Base-by-base conservation (phyloP, 2,113 vertebrate genomes). In the Pseudopipra pipra region DNA sequence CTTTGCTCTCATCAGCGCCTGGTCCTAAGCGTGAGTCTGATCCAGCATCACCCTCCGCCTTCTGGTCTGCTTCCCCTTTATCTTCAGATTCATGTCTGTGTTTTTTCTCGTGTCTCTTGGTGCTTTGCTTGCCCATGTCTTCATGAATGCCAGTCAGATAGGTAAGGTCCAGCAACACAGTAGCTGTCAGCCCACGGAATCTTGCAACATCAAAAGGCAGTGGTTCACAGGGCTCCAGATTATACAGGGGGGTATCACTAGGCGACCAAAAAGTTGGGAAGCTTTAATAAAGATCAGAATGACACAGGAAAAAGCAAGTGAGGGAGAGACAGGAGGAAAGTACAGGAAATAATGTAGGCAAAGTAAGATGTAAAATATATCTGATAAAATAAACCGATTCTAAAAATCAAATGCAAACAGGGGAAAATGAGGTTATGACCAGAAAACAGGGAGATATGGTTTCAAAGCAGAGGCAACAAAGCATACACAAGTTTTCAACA, bases 211-310 rank as follows among this genome's bases (percentile, higher is more conserved):
- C 99, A 61, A 99, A 99, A 51, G 99, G 98, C 98, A 99, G 98
- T 9, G 99, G 99, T 96, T 99, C 99, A 21, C 99, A 99, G 59
- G 99, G 99, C 80, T 99, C 99, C 99, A 99, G 98, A 97, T 99
- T 99, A 98, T 99, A 99, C 87, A 99, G 65, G 1, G 99, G 99
- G 79, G 99, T 99, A 98, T 99, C 99, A 99, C 99, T 99, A 99
- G 99, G 99, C 97, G 99, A 99, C 99, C 99, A 99, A 98, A 99
- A 99, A 99, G 99, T 99, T 99, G 99, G 99, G 99, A 99, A 99
- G 99, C 99, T 99, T 99, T 99, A 99, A 99, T 99, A 98, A 98
- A 98, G 98, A 98, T 96, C 97, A 98, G 98, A 98, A 98, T 97
- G 97, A 99, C 98, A 98, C 96, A 98, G 98, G 98, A 98, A 98